Evolutionary conservation across 2,113 vertebrate genomes (phyloP), one percentile per base, ranked within the genome.

Genomic region (Tachysurus vachellii): DNA sequence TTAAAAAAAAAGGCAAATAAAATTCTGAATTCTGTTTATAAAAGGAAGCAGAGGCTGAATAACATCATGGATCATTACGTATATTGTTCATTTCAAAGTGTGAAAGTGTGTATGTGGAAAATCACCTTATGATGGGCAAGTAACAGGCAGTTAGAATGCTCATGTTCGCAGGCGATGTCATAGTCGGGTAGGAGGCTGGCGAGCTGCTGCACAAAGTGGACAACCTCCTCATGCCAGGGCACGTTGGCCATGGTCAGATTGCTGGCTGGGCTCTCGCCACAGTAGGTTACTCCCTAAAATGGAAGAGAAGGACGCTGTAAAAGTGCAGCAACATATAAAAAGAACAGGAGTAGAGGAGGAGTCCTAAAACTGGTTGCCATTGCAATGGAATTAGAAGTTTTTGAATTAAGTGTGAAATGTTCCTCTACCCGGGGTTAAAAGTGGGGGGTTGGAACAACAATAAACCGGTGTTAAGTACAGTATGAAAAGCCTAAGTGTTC

Each of bases 181-280:
- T 97, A 99, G 85, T 96, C 93, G 0, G 96, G 97, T 47, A 97
- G 85, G 90, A 97, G 94, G 86, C 90, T 91, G 0, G 94, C 95
- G 89, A 99, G 88, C 91, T 99, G 97, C 84, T 91, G 93, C 88
- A 97, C 97, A 0, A 99, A 99, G 71, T 73, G 91, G 10, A 97
- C 88, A 77, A 99, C 98, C 82, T 99, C 98, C 87, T 97, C 96
- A 0, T 99, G 98, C 98, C 98, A 99, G 11, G 98, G 98, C 19
- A 99, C 95, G 0, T 99, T 99, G 87, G 98, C 97, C 98, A 99
- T 97, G 90, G 97, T 99, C 57, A 99, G 95, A 77, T 54, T 99
- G 93, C 98, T 99, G 90, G 98, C 98, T 0, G 96, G 94, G 90
- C 97, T 99, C 82, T 98, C 97, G 0, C 98, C 98, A 1, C 98